These are phyloP conservation scores for Eupithecia dodoneata DNA, from an alignment of 2,888 invertebrate genomes.

Conservation along the genomic window DNA sequence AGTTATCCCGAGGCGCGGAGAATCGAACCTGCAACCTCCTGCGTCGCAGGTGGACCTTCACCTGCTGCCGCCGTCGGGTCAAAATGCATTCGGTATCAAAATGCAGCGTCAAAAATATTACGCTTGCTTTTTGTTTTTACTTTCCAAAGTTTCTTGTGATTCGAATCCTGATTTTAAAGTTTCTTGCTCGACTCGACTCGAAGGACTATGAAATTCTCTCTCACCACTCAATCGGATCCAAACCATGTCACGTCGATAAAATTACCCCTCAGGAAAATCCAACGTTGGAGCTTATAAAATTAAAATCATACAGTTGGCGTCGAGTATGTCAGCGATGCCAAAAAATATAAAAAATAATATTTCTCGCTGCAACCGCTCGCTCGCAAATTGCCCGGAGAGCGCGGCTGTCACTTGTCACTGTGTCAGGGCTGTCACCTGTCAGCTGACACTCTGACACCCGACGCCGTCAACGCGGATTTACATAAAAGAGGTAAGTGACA, in stretches of 20 bases:
- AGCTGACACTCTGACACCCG: slow-evolving; percentile 57
- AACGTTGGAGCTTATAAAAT: slow-evolving; percentile 30
- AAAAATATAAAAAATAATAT: slow-evolving; percentile 60
- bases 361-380: slow-evolving; percentile 59
- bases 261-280: background rate
- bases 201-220: background rate
- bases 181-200: background rate
- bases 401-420: slow-evolving; percentile 71
- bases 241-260: background rate
- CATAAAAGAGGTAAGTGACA: slow-evolving; percentile 76
- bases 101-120: too few relatives aligned
- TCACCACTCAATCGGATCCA: background rate
- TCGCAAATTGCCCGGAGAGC: slow-evolving; percentile 74
- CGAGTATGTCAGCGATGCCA: slow-evolving; percentile 18
- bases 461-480: slow-evolving; percentile 71
- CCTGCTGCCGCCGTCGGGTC: too few relatives aligned
- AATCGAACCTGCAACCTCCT: too few relatives aligned
- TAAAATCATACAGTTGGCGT: slow-evolving; percentile 28
- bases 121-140: background rate
- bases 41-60: too few relatives aligned
- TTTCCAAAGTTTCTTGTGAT: background rate
- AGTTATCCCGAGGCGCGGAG: too few relatives aligned
- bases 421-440: slow-evolving; percentile 66
- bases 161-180: background rate
- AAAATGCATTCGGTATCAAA: too few relatives aligned